A percentile compares a stretch with the other conserved stretches of the same genome.
Conservation (phyloP, 2,113 vertebrate species). For the Serinus canaria region DNA sequence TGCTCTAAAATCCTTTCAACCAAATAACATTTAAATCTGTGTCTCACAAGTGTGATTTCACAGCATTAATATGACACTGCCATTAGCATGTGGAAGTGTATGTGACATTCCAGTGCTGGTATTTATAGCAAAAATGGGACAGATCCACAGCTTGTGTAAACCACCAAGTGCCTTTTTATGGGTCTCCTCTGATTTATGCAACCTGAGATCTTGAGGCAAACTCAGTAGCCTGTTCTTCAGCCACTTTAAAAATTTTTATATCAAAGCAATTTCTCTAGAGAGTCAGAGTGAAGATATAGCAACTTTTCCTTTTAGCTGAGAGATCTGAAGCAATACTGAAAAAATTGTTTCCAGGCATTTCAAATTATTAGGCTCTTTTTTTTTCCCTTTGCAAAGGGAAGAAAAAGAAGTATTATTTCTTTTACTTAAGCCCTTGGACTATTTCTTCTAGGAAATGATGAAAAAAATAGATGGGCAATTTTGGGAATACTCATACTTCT, state of each 20-base stretch:
- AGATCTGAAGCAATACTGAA: background rate
- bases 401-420: background rate
- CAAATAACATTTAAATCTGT: background rate
- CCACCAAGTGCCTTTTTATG: background rate
- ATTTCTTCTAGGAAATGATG: background rate
- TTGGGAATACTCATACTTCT: background rate
- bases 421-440: background rate
- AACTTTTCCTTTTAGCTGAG: background rate
- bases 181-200: background rate
- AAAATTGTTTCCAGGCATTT: background rate
- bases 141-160: background rate
- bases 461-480: background rate
- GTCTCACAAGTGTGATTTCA: slow-evolving; percentile 12
- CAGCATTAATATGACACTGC: background rate
- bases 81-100: background rate
- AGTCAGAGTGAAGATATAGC: background rate
- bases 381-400: background rate
- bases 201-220: background rate
- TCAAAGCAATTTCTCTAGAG: background rate
- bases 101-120: fast-evolving
- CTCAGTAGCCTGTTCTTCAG: background rate
- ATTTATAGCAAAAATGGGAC: slow-evolving; percentile 5
- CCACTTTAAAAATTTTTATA: background rate
- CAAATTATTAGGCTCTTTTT: background rate
- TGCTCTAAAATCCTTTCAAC: background rate